Base-by-base conservation (phyloP, 2,888 invertebrate genomes). In the Leucozona laternaria region DNA sequence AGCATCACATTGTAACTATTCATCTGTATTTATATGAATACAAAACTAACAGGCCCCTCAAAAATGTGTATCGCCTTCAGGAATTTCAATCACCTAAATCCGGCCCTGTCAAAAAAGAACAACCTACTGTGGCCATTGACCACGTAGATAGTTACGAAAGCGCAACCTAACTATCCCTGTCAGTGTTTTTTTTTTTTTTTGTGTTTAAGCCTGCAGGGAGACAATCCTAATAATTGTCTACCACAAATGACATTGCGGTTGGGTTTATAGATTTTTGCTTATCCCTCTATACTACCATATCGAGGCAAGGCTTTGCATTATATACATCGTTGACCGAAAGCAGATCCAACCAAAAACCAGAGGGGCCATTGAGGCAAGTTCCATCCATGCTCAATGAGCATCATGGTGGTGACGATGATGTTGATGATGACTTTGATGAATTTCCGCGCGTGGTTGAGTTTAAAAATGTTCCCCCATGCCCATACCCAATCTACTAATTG, bases 181-280 rank as follows among this genome's bases (percentile, higher is more conserved):
- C 58, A 57, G 43, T 57, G 28, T 75, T 53, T 53, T 28, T 13
- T n/a, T n/a, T n/a, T n/a, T n/a, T n/a, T n/a, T n/a, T n/a, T n/a
- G n/a, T 15, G 6, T 53, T 25, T 6, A 48, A 48, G 40, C 15
- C 22, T n/a, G 13, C 20, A 1, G 8, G 5, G 53, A 48, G 60
- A 71, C 68, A 81, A 48, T 77, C 68, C 68, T 68, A 60, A 81
- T 78, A 85, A 85, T 85, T 77, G 37, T 68, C n/a, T 40, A 70
- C 80, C 68, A 37, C 77, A 80, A 72, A 73, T 70, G 77, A 70
- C 71, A 73, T 53, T 66, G 45, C 48, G 34, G 31, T 48, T 45
- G 20, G 15, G 37, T 22, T 31, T n/a, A 45, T 55, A 28, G 72
- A 25, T 53, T 79, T 71, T 64, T 22, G 55, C 72, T 8, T 3